Conservation (phyloP, 1,140 invertebrate species). For the Gryon sp. region DNA sequence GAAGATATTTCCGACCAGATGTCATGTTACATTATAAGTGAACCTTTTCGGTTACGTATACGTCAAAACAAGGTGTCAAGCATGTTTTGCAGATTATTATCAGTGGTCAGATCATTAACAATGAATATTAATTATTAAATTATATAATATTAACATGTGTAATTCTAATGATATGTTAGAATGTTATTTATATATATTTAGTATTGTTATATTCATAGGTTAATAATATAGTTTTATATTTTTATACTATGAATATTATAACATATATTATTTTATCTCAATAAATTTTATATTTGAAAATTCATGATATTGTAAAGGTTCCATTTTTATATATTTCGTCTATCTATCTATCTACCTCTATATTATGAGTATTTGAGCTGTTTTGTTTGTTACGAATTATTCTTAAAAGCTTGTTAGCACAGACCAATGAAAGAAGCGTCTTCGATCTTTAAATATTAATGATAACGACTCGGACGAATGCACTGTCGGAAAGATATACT, state of each 20-base stretch:
- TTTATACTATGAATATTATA: too few relatives aligned
- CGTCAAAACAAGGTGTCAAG: conserved; percentile 61
- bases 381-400: conserved; percentile 54
- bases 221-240: too few relatives aligned
- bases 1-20: conserved; percentile 50
- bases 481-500: conserved; percentile 49
- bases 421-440: conserved; percentile 46
- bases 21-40: conserved; percentile 48
- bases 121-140: conserved; percentile 43
- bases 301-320: too few relatives aligned
- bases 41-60: conserved; percentile 43
- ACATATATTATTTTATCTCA: too few relatives aligned
- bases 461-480: conserved; percentile 50
- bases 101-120: conserved; percentile 58
- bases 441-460: conserved; percentile 60
- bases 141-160: too few relatives aligned
- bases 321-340: too few relatives aligned
- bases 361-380: conserved; percentile 48
- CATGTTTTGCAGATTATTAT: conserved; percentile 58
- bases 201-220: too few relatives aligned
- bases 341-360: too few relatives aligned
- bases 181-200: too few relatives aligned
- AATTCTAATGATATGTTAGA: too few relatives aligned
- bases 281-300: too few relatives aligned
- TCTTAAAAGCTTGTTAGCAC: conserved; percentile 48